Conservation (phyloP, 1,140 invertebrate genomes). For the Odontomachus brunneus region DNA sequence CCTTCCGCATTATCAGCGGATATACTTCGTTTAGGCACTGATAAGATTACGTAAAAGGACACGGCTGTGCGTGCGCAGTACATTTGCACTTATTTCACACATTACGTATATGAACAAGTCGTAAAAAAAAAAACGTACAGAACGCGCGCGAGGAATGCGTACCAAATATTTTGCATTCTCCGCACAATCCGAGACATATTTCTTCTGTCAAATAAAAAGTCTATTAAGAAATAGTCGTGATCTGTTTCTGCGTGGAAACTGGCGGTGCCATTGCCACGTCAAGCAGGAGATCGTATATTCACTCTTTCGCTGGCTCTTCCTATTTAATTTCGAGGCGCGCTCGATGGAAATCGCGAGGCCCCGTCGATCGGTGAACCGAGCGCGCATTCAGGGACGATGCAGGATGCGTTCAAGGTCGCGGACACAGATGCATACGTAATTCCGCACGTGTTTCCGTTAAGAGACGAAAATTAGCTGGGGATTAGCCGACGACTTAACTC, state of each 20-base stretch:
- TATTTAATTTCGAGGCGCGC: neutral
- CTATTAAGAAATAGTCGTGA: too few species aligned
- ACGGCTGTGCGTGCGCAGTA: neutral
- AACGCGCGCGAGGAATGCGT: too few species aligned
- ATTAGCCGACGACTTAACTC: conserved; percentile 28
- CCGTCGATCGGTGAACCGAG: neutral
- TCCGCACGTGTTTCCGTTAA: conserved; percentile 59
- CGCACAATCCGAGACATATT: too few species aligned
- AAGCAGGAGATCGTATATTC: too few species aligned
- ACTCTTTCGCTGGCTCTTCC: neutral
- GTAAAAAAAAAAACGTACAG: too few species aligned
- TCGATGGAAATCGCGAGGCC: conserved; percentile 1
- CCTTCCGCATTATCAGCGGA: conserved; percentile 28
- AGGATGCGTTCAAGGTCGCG: conserved; percentile 58
- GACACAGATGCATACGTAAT: conserved; percentile 45
- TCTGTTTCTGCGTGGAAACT: too few species aligned
- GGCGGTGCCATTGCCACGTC: too few species aligned
- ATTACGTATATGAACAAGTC: neutral
- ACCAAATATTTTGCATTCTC: too few species aligned
- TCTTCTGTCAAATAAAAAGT: too few species aligned
- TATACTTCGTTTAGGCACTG: neutral
- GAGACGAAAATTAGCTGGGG: conserved; percentile 63
- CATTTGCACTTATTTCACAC: neutral
- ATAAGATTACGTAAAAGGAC: conserved; percentile 4
- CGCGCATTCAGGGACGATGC: neutral